A percentile compares a stretch with the other conserved stretches of the same genome.
phyloP scores from a whole-genome alignment of 2,888 invertebrate species.

The Pristionchus entomophagus region DNA sequence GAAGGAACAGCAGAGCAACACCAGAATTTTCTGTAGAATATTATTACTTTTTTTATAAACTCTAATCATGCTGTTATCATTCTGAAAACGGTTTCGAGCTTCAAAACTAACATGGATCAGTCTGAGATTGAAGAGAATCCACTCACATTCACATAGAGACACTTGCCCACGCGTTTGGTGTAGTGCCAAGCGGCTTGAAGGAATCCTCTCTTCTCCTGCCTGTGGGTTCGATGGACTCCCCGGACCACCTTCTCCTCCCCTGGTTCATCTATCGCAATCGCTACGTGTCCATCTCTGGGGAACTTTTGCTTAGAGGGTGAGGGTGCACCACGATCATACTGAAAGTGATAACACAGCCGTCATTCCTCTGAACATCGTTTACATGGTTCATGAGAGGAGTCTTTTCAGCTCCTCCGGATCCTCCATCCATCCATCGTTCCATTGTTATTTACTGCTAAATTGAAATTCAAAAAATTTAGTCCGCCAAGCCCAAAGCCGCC shows the following conservation, averaged over 20 bases:
- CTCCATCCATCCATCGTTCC: not conserved
- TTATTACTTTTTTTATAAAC: no score
- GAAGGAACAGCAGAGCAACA: not conserved
- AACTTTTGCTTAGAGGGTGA: not conserved
- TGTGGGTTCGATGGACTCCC: not conserved
- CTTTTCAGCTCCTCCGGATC: not conserved
- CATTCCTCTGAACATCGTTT: not conserved
- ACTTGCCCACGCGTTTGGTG: not conserved
- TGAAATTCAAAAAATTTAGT: no score
- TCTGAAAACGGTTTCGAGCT: not conserved
- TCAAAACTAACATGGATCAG: no score
- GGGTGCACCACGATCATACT: not conserved
- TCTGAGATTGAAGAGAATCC: no score
- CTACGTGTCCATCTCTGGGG: not conserved
- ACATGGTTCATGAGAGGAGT: not conserved
- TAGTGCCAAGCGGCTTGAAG: not conserved
- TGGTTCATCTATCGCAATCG: not conserved
- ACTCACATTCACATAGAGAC: constrained; percentile 8
- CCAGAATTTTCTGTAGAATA: not conserved
- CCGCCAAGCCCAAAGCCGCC: no score
- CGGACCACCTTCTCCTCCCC: not conserved
- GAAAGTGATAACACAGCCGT: not conserved
- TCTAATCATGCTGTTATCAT: no score
- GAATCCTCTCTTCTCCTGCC: not conserved
- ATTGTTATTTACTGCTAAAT: not conserved